Evolutionary conservation across 2,797 vertebrate genomes (phyloP), one percentile per base, ranked within the genome.

Genomic region (Rhinophrynus dorsalis): DNA sequence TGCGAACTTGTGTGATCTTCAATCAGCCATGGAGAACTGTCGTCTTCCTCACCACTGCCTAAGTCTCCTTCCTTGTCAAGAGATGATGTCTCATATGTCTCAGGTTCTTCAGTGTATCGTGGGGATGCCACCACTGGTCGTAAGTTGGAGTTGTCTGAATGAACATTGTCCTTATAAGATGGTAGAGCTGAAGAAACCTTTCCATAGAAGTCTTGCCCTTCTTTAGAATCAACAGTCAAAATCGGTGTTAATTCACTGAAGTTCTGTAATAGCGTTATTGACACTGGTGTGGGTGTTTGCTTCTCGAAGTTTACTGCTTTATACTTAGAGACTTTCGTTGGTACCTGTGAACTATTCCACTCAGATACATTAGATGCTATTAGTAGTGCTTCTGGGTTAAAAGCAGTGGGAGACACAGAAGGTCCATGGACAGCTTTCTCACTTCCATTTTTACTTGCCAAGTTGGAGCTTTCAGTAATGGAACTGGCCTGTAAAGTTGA

Each of bases 11-110:
- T 0, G 0, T 80, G 81, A 65, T 35, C 2, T 1, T 59, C 6
- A 12, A 61, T 40, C 0, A 0, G 23, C 84, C 83, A 86, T 4
- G 30, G 37, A 48, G 58, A 57, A 40, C 45, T 70, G 62, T 76
- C 57, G 1, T 20, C 79, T 42, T 78, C 84, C 45, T 76, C 75
- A 0, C 80, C 81, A 0, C 84, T 85, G 42, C 84, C 83, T 4
- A 45, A 2, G 38, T 73, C 69, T 0, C 21, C 0, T 0, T 80
- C 84, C 21, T 54, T 59, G 47, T 65, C 60, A 69, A 75, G 54
- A 9, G 77, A 59, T 9, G 29, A 24, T 24, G 35, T 12, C 57
- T 54, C 55, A n/a, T 59, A 54, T 9, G 45, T 52, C 10, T 59
- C 54, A 26, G 55, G 17, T 27, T 7, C 7, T 9, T 57, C 33